Conservation (phyloP, 2,113 vertebrate species). For the Pachypanchax playfairii region DNA sequence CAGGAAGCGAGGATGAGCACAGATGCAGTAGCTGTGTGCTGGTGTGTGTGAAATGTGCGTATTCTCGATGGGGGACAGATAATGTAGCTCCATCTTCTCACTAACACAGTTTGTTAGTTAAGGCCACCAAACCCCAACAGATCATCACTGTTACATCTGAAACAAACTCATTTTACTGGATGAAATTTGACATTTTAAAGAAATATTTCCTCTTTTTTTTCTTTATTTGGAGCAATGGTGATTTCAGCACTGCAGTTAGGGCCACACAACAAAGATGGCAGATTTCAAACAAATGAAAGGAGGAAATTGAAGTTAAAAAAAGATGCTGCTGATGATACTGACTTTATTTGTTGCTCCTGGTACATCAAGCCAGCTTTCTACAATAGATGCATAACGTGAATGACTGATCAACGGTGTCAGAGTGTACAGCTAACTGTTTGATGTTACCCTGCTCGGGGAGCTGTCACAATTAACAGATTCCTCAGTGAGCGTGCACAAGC, state of each 20-base stretch:
- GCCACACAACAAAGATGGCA: constrained; percentile 11
- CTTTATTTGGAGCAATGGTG: background rate
- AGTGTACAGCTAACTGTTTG: constrained; percentile 53
- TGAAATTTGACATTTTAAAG: constrained; percentile 2
- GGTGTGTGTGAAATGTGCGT: constrained; percentile 50
- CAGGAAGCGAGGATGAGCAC: constrained; percentile 52
- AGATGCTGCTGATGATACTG: constrained; percentile 11
- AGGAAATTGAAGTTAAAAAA: constrained; percentile 16
- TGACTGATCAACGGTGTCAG: constrained; percentile 47
- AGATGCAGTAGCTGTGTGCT: constrained; percentile 48
- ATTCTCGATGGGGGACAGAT: constrained; percentile 38
- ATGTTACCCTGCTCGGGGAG: constrained; percentile 56
- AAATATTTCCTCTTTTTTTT: background rate
- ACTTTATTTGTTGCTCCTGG: constrained; percentile 22
- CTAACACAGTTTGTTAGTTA: constrained; percentile 43
- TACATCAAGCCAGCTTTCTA: constrained; percentile 21
- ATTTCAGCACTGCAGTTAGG: background rate
- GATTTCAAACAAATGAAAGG: constrained; percentile 28
- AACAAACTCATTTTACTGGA: constrained; percentile 26
- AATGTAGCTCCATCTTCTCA: constrained; percentile 48
- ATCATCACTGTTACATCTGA: constrained; percentile 43
- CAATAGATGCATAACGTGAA: constrained; percentile 23
- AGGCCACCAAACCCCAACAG: constrained; percentile 33
- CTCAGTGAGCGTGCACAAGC: constrained; percentile 37
- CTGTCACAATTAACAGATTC: constrained; percentile 59